These are phyloP conservation scores for Pelagia noctiluca DNA, from an alignment of 30 jellyfish, hydroid and myxozoan genomes.

Conservation along the genomic window DNA sequence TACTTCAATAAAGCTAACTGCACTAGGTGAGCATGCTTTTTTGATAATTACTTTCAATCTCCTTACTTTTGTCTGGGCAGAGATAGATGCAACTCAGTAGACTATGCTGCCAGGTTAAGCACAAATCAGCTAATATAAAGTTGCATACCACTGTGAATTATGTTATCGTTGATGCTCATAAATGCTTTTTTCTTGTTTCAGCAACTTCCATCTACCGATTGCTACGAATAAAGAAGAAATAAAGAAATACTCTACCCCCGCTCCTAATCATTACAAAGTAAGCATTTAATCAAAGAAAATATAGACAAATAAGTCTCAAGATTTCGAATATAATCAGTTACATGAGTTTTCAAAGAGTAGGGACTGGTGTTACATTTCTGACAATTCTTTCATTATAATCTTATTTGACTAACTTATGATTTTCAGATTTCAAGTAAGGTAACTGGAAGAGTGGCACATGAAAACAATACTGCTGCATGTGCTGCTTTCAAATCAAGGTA, in stretches of 20 bases:
- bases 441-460: conserved; percentile 60
- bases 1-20: conserved; percentile 77
- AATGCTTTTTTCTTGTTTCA: conserved; percentile 11
- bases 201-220: conserved; percentile 85
- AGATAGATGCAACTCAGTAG: not conserved
- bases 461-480: conserved; percentile 66
- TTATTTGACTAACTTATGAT: too few species aligned
- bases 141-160: not conserved
- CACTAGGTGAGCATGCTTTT: conserved; percentile 62
- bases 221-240: conserved; percentile 57
- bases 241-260: conserved; percentile 74
- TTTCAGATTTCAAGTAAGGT: conserved; percentile 54
- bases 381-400: too few species aligned
- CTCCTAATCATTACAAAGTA: conserved; percentile 85
- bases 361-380: too few species aligned
- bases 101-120: not conserved
- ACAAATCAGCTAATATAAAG: not conserved
- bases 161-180: not conserved
- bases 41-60: too few species aligned
- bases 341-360: too few species aligned
- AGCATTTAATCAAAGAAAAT: too few species aligned
- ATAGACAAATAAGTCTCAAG: too few species aligned
- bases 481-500: conserved; percentile 83
- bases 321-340: too few species aligned
- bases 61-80: not conserved